These are phyloP conservation scores for Vannuccia rotundouncinata DNA, from an alignment of 2,888 invertebrate species.

Conservation along the genomic window DNA sequence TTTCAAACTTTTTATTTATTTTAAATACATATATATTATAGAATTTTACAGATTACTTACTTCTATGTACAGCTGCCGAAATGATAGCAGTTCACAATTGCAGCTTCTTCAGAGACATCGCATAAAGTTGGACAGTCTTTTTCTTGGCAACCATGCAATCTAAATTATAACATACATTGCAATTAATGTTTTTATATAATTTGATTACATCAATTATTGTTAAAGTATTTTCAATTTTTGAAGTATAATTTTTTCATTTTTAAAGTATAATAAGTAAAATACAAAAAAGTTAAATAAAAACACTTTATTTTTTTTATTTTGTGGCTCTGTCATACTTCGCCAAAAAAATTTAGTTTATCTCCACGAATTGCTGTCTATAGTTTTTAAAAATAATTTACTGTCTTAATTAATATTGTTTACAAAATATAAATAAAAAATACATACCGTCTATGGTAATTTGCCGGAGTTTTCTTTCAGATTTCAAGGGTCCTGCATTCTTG, in stretches of 20 bases:
- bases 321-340: no score
- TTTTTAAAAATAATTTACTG: background rate
- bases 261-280: no score
- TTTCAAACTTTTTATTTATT: background rate
- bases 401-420: background rate
- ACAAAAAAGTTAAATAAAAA: no score
- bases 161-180: no score
- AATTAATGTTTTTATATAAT: no score
- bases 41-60: background rate
- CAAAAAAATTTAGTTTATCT: no score
- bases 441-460: background rate
- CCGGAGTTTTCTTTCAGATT: background rate
- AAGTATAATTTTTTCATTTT: no score
- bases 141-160: background rate
- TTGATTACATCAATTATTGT: no score
- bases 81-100: background rate
- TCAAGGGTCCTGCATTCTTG: background rate
- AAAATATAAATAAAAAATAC: background rate
- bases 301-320: no score
- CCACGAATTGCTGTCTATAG: background rate
- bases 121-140: background rate
- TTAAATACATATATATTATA: background rate
- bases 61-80: background rate
- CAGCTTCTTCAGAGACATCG: background rate
- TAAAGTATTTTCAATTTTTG: no score